Base-by-base conservation (phyloP, 2,113 vertebrate genomes). In the Carlito syrichta region DNA sequence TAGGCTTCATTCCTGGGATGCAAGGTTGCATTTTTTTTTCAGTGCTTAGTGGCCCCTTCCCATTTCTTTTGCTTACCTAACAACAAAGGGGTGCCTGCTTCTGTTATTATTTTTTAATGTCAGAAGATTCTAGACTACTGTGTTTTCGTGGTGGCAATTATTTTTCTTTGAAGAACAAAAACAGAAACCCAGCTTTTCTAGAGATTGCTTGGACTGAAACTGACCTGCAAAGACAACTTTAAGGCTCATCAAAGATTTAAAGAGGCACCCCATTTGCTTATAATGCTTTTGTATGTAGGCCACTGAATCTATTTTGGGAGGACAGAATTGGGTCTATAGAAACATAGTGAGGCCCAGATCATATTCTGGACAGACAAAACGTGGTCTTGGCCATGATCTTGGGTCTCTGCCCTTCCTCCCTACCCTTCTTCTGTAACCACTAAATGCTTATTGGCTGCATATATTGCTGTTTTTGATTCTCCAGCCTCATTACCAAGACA, bases 41-140 rank as follows among this genome's bases (percentile, higher is more conserved):
- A 87, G 63, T 17, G 35, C 43, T 45, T 38, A 74, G 22, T 66
- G 60, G 20, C 6, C 66, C 13, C 32, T 78, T 48, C 8, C 52
- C 40, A 58, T 78, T 91, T 69, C 69, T 73, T 93, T 52, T 30
- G 50, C 78, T 84, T 92, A 56, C 5, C n/a, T 77, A 83, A 78
- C 35, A 63, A 81, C 2, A 52, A 63, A 86, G 16, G 20, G 25
- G 23, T 27, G 74, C 38, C 40, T 68, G 60, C 79, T 95, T 96
- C 90, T 95, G 60, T 82, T 89, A 9, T 52, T 62, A 45, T 81
- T 69, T 78, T 43, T 94, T 71, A 56, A 77, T 76, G 69, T 95
- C 63, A 87, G 48, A 32, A 78, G 52, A 87, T 63, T 60, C 9
- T 63, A 85, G 71, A n/a, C 60, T 73, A 62, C 13, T n/a, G n/a